Evolutionary conservation across 2,888 invertebrate species (phyloP), one percentile per base, ranked within the genome.

Genomic region (Cryptophagus acutangulus): DNA sequence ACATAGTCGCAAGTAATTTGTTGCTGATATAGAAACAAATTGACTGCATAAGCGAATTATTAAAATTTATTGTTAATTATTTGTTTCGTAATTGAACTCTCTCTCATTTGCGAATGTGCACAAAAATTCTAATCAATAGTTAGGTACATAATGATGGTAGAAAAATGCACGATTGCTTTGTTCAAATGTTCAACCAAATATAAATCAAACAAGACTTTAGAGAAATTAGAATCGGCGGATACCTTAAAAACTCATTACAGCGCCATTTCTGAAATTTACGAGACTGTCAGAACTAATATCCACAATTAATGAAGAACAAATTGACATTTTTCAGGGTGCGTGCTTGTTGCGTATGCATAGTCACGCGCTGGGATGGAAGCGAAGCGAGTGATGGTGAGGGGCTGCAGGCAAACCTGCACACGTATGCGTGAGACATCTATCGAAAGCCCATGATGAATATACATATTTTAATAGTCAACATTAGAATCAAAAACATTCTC

Each of bases 321-420:
- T 68, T 67, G 67, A 68, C 69, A 68, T 68, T 68, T 69, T 69
- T 68, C 65, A 60, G 66, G 66, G 66, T 65, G 64, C 67, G 67
- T 67, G 68, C 67, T 63, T 60, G 63, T 66, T 68, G 63, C 60
- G 65, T 68, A 69, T 69, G 69, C 69, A 61, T 60, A 67, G 68
- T 66, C 69, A 69, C 67, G 69, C 48, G 25, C 16, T 14, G 49
- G 14, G 46, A 26, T 26, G 26, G 26, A 2, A 31, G 12, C n/a
- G 15, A 33, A 31, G 41, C 36, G 43, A 40, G 41, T 35, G 34
- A 15, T 14, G 20, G 49, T 45, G 53, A 52, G 54, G 49, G 45
- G 49, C 31, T 43, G 48, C 46, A 49, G 50, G 51, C 49, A 46
- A 47, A 57, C 53, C 55, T 55, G 57, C 54, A 57, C 57, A 55